Conservation (phyloP, 2,888 invertebrate species). For the Nomada fabriciana region DNA sequence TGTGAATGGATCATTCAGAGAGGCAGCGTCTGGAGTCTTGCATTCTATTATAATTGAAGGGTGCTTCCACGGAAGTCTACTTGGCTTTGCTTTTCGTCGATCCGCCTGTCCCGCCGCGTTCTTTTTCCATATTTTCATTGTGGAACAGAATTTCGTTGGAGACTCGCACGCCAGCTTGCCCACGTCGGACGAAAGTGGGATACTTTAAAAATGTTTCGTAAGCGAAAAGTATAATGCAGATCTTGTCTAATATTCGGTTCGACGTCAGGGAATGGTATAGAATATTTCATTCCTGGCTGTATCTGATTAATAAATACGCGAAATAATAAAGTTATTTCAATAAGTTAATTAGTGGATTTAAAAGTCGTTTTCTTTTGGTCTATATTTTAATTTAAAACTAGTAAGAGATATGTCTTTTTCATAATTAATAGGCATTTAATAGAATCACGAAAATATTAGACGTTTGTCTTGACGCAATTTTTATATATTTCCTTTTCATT, state of each 20-base stretch:
- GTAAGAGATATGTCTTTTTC: too few relatives aligned
- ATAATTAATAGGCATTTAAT: too few relatives aligned
- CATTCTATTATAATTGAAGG: constrained; percentile 48
- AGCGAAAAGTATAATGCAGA: background rate
- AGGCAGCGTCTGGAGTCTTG: constrained; percentile 21
- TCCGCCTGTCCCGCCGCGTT: background rate
- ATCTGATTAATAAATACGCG: too few relatives aligned
- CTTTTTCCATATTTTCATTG: background rate
- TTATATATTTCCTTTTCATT: too few relatives aligned
- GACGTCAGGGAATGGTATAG: background rate
- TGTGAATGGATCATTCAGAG: constrained; percentile 44
- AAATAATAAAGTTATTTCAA: too few relatives aligned
- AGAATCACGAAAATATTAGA: too few relatives aligned
- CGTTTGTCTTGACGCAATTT: too few relatives aligned
- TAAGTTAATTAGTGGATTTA: too few relatives aligned
- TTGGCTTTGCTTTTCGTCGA: constrained; percentile 41
- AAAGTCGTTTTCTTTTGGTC: too few relatives aligned
- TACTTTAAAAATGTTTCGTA: background rate
- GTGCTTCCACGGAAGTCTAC: constrained; percentile 32
- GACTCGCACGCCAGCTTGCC: background rate
- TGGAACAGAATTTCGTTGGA: background rate
- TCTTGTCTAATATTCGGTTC: background rate
- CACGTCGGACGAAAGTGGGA: background rate
- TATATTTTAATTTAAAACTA: too few relatives aligned
- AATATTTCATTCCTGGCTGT: too few relatives aligned